phyloP scores from a whole-genome alignment of 2,113 vertebrate species.

The Laticauda laticaudata region DNA sequence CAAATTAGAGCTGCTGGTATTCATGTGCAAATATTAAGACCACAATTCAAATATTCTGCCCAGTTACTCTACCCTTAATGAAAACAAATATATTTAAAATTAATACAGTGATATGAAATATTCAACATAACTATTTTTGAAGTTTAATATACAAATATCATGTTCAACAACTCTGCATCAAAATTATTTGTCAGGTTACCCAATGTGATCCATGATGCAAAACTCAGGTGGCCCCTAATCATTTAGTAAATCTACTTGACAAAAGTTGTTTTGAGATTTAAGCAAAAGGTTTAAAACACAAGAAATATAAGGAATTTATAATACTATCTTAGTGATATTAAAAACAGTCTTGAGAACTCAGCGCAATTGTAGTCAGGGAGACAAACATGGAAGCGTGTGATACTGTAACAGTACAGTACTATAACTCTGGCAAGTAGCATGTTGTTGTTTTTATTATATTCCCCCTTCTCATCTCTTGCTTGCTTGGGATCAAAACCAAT shows the following conservation, averaged over 20 bases:
- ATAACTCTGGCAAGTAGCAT: background rate
- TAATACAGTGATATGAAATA: background rate
- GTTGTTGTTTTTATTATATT: too few relatives aligned
- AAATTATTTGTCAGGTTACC: background rate
- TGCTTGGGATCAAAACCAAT: background rate
- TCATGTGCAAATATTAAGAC: background rate
- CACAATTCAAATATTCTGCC: background rate
- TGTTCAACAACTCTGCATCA: background rate
- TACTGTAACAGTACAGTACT: background rate
- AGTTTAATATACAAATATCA: background rate
- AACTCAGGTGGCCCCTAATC: background rate
- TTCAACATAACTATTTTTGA: background rate
- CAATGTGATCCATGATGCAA: background rate
- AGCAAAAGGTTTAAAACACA: background rate
- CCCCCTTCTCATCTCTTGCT: background rate
- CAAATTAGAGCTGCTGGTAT: background rate
- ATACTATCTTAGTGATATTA: background rate
- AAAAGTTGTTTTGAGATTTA: background rate
- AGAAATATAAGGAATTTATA: background rate
- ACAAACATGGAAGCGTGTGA: background rate
- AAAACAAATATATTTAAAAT: background rate
- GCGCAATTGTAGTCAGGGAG: background rate
- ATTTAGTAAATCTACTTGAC: background rate
- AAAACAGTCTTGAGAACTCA: background rate
- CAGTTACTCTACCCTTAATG: background rate